These are phyloP conservation scores for Cheilosia variabilis DNA, from an alignment of 2,888 invertebrate genomes.

Conservation along the genomic window DNA sequence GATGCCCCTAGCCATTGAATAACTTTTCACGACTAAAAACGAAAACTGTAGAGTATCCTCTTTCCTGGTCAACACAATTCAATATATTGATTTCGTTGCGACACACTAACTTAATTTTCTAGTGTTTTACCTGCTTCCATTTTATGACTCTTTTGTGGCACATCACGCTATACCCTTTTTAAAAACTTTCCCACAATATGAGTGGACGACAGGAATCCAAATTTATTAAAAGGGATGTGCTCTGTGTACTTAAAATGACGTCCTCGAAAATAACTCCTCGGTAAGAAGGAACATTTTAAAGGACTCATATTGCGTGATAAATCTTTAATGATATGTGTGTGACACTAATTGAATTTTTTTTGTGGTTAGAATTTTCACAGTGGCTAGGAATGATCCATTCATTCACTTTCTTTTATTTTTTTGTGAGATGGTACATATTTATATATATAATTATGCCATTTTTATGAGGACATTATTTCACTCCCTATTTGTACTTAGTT, in stretches of 20 bases:
- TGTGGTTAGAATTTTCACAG: neutral
- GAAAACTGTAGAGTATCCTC: conserved; percentile 41
- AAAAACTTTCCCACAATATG: neutral
- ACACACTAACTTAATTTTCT: conserved; percentile 56
- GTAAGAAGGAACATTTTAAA: neutral
- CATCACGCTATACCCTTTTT: neutral
- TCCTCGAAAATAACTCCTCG: neutral
- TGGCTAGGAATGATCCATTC: too few relatives aligned
- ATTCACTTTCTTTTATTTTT: too few relatives aligned
- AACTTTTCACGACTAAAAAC: conserved; percentile 41
- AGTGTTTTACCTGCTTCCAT: neutral
- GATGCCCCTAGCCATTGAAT: conserved; percentile 11
- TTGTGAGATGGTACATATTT: too few relatives aligned
- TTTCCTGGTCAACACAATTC: conserved; percentile 61
- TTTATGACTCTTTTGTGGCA: neutral
- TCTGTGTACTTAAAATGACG: neutral
- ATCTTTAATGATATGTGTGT: conserved; percentile 7
- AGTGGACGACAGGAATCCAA: neutral
- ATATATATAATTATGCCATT: too few relatives aligned
- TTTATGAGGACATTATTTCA: too few relatives aligned
- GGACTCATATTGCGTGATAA: conserved; percentile 25
- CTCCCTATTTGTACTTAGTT: neutral
- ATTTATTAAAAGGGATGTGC: neutral
- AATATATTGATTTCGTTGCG: conserved; percentile 71
- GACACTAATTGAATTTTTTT: neutral